phyloP scores from a whole-genome alignment of 2,888 invertebrate species.

The Thalpophila matura region DNA sequence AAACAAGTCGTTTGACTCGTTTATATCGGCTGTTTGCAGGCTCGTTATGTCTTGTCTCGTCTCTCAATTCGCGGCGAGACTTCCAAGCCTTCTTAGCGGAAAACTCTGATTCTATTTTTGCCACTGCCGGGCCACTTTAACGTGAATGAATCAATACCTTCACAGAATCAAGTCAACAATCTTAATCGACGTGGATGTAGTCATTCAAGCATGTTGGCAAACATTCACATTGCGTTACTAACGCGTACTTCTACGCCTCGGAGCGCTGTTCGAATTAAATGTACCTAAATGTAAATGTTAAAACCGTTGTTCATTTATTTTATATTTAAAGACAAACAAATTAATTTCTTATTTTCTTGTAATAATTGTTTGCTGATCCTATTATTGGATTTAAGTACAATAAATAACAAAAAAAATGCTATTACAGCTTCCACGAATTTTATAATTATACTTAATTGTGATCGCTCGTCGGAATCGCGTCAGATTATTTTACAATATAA shows the following conservation, averaged over 20 bases:
- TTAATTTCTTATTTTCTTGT: background rate
- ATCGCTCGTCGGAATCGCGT: background rate
- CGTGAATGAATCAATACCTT: slow-evolving; percentile 63
- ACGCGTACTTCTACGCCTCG: slow-evolving; percentile 6
- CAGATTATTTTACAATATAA: background rate
- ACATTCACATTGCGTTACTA: slow-evolving; percentile 34
- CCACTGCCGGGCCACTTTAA: slow-evolving; percentile 51
- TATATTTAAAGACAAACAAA: background rate
- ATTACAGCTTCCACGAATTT: background rate
- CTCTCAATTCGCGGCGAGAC: slow-evolving; percentile 64
- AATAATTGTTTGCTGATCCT: background rate
- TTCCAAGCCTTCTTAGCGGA: slow-evolving; percentile 56
- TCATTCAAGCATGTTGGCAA: slow-evolving; percentile 45
- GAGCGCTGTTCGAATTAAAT: slow-evolving; percentile 12
- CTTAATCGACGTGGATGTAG: slow-evolving; percentile 51
- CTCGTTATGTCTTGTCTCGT: slow-evolving; percentile 70
- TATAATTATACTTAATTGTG: slow-evolving; percentile 6
- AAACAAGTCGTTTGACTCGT: slow-evolving; percentile 77
- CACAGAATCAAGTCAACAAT: slow-evolving; percentile 50
- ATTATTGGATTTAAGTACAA: background rate
- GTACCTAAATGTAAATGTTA: too few relatives aligned
- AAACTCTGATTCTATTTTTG: slow-evolving; percentile 64
- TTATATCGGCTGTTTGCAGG: slow-evolving; percentile 74
- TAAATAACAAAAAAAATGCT: background rate
- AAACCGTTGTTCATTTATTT: background rate